A percentile compares a stretch with the other conserved stretches of the same genome.
Evolutionary conservation across 53 echinoderm and acorn worm species (phyloP).

Genomic region (Hippasteria phrygiana): DNA sequence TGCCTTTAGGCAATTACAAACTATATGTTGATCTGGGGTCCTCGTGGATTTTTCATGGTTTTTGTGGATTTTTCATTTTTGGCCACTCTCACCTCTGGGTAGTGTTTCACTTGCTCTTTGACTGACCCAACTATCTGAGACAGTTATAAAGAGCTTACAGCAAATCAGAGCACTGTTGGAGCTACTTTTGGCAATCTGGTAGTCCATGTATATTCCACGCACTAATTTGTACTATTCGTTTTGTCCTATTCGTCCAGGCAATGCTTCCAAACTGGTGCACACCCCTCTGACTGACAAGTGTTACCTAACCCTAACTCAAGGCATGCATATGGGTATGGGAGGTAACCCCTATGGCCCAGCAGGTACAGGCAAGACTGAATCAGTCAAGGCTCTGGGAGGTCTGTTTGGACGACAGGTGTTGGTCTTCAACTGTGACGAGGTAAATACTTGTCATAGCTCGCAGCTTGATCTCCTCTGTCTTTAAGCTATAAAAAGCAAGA

Average conservation of each 20-base stretch:
- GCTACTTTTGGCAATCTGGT: no score
- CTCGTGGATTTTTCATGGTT: no score
- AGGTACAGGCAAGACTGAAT: constrained; percentile 96
- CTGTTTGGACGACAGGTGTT: constrained; percentile 97
- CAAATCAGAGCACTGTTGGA: no score
- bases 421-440: constrained; percentile 99
- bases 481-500: no score
- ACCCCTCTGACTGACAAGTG: constrained; percentile 99
- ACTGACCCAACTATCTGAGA: no score
- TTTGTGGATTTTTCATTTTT: no score
- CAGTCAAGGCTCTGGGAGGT: constrained; percentile 97
- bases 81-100: no score
- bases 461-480: neutral
- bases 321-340: constrained; percentile 99
- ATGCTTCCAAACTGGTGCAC: constrained; percentile 98
- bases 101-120: no score
- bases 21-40: no score
- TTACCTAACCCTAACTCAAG: constrained; percentile 97
- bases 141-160: no score
- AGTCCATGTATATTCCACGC: neutral
- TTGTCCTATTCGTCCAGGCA: constrained; percentile 64
- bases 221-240: neutral
- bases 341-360: constrained; percentile 99
- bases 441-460: neutral
- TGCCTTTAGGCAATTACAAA: no score